Percentiles rank a stretch among this genome's conserved stretches.
phyloP scores from a whole-genome alignment of 2,797 vertebrate genomes.

The Tapirus indicus region DNA sequence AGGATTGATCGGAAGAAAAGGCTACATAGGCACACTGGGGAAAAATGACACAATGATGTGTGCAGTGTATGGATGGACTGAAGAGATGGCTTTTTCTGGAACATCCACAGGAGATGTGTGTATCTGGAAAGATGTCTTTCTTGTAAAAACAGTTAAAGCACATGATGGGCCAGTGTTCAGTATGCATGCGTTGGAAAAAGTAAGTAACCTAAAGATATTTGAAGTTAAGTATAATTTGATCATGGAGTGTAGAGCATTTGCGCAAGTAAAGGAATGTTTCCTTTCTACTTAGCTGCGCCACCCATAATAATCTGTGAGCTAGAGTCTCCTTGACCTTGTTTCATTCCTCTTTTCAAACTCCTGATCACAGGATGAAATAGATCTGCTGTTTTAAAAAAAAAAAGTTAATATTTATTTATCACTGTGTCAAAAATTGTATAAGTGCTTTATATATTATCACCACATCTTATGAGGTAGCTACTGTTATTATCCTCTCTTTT shows the following conservation, averaged over 20 bases:
- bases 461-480: not conserved
- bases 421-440: not conserved
- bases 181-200: slow-evolving; percentile 98
- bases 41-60: slow-evolving; percentile 99
- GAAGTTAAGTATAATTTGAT: not conserved
- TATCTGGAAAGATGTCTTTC: slow-evolving; percentile 98
- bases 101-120: slow-evolving; percentile 98
- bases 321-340: not conserved
- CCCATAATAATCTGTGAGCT: not conserved
- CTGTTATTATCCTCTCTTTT: not conserved
- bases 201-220: slow-evolving; percentile 84
- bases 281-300: not conserved
- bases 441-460: slow-evolving; percentile 1
- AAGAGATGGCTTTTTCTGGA: slow-evolving; percentile 98
- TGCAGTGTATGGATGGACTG: slow-evolving; percentile 97
- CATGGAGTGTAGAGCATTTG: not conserved
- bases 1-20: slow-evolving; percentile 97
- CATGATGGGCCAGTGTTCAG: slow-evolving; percentile 99
- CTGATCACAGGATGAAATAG: not conserved
- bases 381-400: not conserved
- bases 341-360: slow-evolving; percentile 11
- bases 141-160: slow-evolving; percentile 98
- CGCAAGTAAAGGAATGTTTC: not conserved
- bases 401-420: not conserved
- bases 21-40: slow-evolving; percentile 91